These are phyloP conservation scores for Asteroscopus sphinx DNA, from an alignment of 2,888 invertebrate species.

Conservation along the genomic window DNA sequence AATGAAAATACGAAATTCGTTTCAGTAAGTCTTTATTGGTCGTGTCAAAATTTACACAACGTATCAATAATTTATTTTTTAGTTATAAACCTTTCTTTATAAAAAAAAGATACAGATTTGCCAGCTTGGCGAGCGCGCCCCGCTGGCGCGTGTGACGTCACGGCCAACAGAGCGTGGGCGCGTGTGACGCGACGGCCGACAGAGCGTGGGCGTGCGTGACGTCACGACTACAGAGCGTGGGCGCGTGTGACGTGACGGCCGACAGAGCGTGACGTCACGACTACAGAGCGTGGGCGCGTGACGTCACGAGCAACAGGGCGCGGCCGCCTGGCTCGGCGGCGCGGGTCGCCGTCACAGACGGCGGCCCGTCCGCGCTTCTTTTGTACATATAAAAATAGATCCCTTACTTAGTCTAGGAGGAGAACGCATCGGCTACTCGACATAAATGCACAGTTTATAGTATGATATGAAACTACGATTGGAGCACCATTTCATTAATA, in stretches of 20 bases:
- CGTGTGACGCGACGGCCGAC: background rate
- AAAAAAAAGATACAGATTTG: constrained; percentile 53
- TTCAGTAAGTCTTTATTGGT: constrained; percentile 72
- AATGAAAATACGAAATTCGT: constrained; percentile 16
- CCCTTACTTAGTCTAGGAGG: constrained; percentile 78
- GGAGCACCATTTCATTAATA: constrained; percentile 83
- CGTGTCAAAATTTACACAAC: constrained; percentile 78
- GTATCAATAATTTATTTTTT: constrained; percentile 70
- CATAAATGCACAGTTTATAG: constrained; percentile 83
- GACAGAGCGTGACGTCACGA: background rate
- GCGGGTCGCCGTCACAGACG: constrained; percentile 9
- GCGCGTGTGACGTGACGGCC: background rate
- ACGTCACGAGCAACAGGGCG: background rate
- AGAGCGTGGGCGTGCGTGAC: background rate
- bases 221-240: background rate
- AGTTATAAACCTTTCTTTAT: constrained; percentile 65
- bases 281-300: background rate
- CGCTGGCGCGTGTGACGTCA: background rate
- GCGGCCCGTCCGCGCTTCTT: constrained; percentile 24
- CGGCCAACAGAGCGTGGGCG: background rate
- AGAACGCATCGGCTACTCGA: constrained; percentile 72
- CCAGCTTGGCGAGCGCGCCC: constrained; percentile 13
- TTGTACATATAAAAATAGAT: constrained; percentile 86
- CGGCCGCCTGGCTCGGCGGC: background rate
- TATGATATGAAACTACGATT: constrained; percentile 87